A percentile compares a stretch with the other conserved stretches of the same genome.
These are phyloP conservation scores for Sitta europaea DNA, from an alignment of 2,113 vertebrate genomes.

Conservation along the genomic window DNA sequence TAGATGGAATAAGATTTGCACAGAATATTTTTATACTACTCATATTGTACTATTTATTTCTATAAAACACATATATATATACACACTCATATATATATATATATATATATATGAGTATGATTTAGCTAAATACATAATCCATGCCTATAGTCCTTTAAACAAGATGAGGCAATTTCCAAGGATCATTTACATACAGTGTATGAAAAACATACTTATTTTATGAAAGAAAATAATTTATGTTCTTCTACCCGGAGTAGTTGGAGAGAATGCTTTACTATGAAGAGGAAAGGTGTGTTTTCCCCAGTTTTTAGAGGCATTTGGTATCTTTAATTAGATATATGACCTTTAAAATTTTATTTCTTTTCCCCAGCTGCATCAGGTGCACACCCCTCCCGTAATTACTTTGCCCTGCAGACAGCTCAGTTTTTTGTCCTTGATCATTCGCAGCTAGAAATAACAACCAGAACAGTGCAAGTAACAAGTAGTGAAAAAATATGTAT, in stretches of 20 bases:
- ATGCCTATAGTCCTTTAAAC: neutral
- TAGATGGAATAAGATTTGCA: neutral
- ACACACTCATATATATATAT: no score
- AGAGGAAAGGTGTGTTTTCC: neutral
- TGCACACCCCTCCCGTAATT: neutral
- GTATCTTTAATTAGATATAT: neutral
- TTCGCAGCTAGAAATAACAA: neutral
- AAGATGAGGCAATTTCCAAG: neutral
- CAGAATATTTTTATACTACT: neutral
- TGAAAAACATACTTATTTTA: neutral
- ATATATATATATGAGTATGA: neutral
- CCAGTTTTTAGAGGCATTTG: neutral
- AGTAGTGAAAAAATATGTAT: neutral
- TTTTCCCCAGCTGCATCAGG: neutral
- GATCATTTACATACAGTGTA: neutral
- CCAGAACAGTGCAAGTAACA: neutral
- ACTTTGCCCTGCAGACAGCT: neutral
- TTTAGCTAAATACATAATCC: neutral
- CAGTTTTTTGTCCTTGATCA: neutral
- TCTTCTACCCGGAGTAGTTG: neutral
- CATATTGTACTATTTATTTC: neutral
- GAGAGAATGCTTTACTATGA: neutral
- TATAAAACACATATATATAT: neutral
- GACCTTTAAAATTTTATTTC: slow-evolving; percentile 12
- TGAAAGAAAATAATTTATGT: neutral